Percentiles rank a stretch among this genome's conserved stretches.
Conservation (phyloP, 1,140 invertebrate species). For the Zophobas morio region DNA sequence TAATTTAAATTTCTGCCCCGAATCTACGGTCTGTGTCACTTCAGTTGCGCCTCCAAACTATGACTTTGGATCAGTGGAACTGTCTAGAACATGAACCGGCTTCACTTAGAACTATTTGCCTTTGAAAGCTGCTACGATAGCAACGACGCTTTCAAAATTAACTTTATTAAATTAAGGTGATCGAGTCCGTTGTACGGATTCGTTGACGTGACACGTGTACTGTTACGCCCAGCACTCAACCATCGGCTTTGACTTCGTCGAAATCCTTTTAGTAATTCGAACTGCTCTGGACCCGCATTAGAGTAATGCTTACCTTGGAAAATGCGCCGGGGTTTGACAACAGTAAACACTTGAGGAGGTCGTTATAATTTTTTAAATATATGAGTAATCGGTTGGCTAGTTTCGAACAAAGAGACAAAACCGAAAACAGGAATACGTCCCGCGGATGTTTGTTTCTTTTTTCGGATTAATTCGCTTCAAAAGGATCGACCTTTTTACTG, state of each 20-base stretch:
- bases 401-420: too few species aligned
- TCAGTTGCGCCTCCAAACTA: conserved; percentile 27
- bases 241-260: conserved; percentile 6
- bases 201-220: conserved; percentile 3
- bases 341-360: background rate
- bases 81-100: conserved; percentile 33
- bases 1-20: conserved; percentile 31
- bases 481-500: too few species aligned
- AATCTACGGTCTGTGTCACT: conserved; percentile 6
- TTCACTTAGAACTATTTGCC: conserved; percentile 12
- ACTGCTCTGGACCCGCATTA: background rate
- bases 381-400: too few species aligned
- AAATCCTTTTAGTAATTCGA: conserved; percentile 36
- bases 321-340: background rate
- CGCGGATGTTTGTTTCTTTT: too few species aligned
- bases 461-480: too few species aligned
- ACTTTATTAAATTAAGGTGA: conserved; percentile 31
- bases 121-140: conserved; percentile 18
- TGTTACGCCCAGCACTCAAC: conserved; percentile 16
- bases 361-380: too few species aligned
- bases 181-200: conserved; percentile 15
- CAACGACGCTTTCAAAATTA: conserved; percentile 23
- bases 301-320: background rate
- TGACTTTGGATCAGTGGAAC: conserved; percentile 26
- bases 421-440: too few species aligned